phyloP scores from a whole-genome alignment of 2,888 invertebrate genomes.

The Agonopterix arenella region DNA sequence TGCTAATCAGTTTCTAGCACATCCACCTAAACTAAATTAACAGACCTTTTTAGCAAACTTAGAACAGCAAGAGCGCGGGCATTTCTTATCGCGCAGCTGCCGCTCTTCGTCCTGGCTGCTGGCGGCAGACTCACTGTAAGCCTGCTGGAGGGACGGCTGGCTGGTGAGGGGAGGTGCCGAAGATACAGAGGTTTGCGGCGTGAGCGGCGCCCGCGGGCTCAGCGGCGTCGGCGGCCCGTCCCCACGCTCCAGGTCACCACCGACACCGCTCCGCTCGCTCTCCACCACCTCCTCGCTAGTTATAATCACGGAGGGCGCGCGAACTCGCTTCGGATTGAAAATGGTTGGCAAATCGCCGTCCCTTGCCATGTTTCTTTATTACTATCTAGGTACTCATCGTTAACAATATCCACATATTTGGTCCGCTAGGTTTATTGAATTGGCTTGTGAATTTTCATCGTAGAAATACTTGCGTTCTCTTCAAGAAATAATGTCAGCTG shows the following conservation, averaged over 20 bases:
- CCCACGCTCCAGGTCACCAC: constrained; percentile 51
- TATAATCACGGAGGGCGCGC: constrained; percentile 83
- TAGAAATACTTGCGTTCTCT: constrained; percentile 3
- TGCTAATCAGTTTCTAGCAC: not conserved
- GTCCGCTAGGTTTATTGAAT: not conserved
- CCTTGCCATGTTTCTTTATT: constrained; percentile 73
- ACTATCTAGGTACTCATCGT: constrained; percentile 22
- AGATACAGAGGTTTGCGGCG: constrained; percentile 66
- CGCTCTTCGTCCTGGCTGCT: constrained; percentile 80
- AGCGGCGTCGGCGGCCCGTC: constrained; percentile 69
- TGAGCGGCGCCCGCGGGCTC: constrained; percentile 62
- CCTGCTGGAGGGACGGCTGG: constrained; percentile 68
- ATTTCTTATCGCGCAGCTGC: constrained; percentile 67
- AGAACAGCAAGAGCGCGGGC: constrained; percentile 87
- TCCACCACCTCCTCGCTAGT: constrained; percentile 78
- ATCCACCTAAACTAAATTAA: not conserved
- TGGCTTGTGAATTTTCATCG: not conserved
- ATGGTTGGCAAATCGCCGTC: constrained; percentile 89
- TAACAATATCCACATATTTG: not conserved
- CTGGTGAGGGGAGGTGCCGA: constrained; percentile 67
- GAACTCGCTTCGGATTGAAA: constrained; percentile 85
- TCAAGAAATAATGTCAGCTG: constrained; percentile 15
- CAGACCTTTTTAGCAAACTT: constrained; percentile 87
- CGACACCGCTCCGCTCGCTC: constrained; percentile 46
- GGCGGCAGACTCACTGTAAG: constrained; percentile 70